Base-by-base conservation (phyloP, 2,113 vertebrate genomes). In the Planiliza haematocheilus region DNA sequence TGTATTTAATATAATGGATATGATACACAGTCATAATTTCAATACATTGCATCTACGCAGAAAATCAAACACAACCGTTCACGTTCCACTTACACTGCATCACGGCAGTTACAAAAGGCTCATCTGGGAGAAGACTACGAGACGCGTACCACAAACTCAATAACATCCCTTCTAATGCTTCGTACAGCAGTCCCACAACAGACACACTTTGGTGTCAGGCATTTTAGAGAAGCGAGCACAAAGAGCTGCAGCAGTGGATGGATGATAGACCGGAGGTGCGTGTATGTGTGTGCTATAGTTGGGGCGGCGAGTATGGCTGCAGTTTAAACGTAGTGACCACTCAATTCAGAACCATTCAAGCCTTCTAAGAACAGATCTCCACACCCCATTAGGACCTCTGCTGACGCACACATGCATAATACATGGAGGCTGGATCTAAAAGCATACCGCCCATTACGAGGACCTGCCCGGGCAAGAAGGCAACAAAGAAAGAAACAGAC, bases 361-460 rank as follows among this genome's bases (percentile, higher is more conserved):
- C 78, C 84, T 87, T 92, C 84, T 85, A 91, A 86, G 85, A 92
- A 93, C 85, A 83, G 88, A 87, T 86, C 85, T 77, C 70, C 66
- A 81, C 74, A 64, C 86, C 74, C 88, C 86, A 92, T 93, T 91
- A 92, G 86, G 82, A 91, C 88, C 76, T 85, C 84, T 82, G 84
- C 86, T 86, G 89, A 90, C 43, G 83, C 73, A 81, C 74, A 77
- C 89, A 90, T 93, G 87, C 90, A 93, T 94, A 91, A 94, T 93
- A 91, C 89, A 93, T 94, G 78, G 83, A 20, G 71, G 82, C 82
- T 89, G 86, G 76, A 90, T 86, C 89, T 91, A 86, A 90, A 91
- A 91, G 91, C 86, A 83, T 81, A 87, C 69, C 74, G 76, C 78
- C 90, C 92, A 93, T 93, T 93, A 93, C 83, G 67, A 79, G 58